phyloP scores from a whole-genome alignment of 1,140 invertebrate genomes.

The Tetragonula clypearis region DNA sequence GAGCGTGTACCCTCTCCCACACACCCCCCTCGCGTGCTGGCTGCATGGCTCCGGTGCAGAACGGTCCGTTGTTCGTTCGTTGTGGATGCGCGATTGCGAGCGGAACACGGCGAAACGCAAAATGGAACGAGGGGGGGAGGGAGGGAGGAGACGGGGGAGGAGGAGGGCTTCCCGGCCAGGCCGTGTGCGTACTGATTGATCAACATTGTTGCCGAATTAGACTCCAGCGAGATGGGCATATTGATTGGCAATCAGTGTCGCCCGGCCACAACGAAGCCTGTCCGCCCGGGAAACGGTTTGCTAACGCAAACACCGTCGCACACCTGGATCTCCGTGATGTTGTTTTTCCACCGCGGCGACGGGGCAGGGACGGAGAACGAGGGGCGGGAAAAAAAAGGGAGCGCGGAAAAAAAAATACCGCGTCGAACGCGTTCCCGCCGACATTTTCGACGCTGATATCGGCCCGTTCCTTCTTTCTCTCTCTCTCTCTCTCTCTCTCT shows the following conservation, averaged over 20 bases:
- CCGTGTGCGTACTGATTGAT: conserved; percentile 78
- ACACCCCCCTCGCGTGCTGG: conserved; percentile 1
- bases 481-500: neutral
- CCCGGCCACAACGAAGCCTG: conserved; percentile 73
- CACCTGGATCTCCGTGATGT: conserved; percentile 64
- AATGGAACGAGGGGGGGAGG: conserved; percentile 58
- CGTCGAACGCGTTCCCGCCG: conserved; percentile 42
- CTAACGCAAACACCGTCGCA: conserved; percentile 72
- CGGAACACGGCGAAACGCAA: conserved; percentile 64
- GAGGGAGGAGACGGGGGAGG: too few relatives aligned
- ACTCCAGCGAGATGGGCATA: conserved; percentile 81
- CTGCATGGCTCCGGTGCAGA: conserved; percentile 25
- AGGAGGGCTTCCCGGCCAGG: conserved; percentile 39
- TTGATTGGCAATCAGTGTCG: conserved; percentile 82
- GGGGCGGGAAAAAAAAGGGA: conserved; percentile 1
- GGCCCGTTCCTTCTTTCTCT: neutral
- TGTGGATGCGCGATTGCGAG: conserved; percentile 68
- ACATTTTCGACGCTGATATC: conserved; percentile 63
- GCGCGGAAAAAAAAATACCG: conserved; percentile 42
- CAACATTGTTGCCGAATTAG: conserved; percentile 81
- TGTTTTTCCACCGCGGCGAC: conserved; percentile 54
- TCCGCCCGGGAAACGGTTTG: conserved; percentile 72
- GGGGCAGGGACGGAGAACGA: neutral
- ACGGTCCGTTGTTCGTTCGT: conserved; percentile 64
- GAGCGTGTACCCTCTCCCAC: neutral